Evolutionary conservation across 2,888 invertebrate genomes (phyloP), one percentile per base, ranked within the genome.

Genomic region (Tetragonisca angustula): DNA sequence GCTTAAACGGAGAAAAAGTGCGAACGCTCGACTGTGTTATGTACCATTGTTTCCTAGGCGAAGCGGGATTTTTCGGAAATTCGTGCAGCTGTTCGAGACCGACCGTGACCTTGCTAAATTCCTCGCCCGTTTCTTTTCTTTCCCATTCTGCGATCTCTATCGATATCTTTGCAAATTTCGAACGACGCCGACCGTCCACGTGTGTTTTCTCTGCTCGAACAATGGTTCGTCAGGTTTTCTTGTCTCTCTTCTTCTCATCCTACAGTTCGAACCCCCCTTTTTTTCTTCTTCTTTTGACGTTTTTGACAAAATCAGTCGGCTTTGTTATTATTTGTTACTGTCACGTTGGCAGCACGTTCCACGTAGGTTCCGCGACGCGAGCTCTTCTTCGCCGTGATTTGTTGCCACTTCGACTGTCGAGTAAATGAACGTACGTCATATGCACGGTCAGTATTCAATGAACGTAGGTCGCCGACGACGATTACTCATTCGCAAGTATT

Each of bases 401-500:
- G 70, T 65, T 76, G 68, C 67, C 72, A 65, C 54, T 73, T 68
- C 36, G 17, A 24, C 36, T 62, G 76, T 54, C 75, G 76, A 68
- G 62, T 76, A 83, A 76, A 79, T 72, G 76, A 83, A 83, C 32
- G 50, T 61, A 72, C 79, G 78, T 79, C 76, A 72, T 71, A 62
- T 52, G 79, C 72, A 79, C 56, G 62, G 76, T 84, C 83, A 83
- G 62, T 83, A 83, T 79, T 85, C 84, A 85, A 83, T 85, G 83
- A 83, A 85, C 83, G 79, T 79, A 79, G 65, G 69, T 74, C 65
- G 70, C 43, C 71, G 59, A n/a, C 61, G 74, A 76, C 76, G 67
- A 83, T 83, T 85, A 85, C 72, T 79, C 76, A 79, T 70, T 76
- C 79, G 79, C 56, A 76, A 74, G 68, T 76, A 74, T 73, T 62